Base-by-base conservation (phyloP, 2,113 vertebrate species). In the Neomonachus schauinslandi region DNA sequence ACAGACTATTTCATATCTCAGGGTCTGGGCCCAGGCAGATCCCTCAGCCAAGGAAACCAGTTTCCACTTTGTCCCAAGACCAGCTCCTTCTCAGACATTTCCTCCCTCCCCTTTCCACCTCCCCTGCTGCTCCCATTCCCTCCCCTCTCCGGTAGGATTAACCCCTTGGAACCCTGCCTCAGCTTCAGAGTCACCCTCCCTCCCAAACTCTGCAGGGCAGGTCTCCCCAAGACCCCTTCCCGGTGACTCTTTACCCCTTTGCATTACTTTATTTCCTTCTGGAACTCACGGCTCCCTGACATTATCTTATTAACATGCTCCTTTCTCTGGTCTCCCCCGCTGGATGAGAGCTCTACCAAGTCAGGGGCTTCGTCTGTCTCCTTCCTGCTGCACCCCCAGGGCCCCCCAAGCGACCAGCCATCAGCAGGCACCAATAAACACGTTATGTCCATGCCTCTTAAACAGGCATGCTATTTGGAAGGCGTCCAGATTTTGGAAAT, bases 401-500 rank as follows among this genome's bases (percentile, higher is more conserved):
- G 28, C 22, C 82, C 72, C 63, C 5, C 0, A 3, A 63, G 21
- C 19, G 0, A 9, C 51, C 4, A 8, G 57, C 46, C 9, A 0
- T n/a, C 49, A 4, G 49, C 4, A 7, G 24, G 55, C 0, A 5
- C 12, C 74, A 53, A 8, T 49, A 36, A 88, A 46, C 33, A 46
- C 0, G 4, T 21, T 10, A 7, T 33, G n/a, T 9, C 22, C 15
- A 14, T 22, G 63, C 10, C 49, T 42, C 1, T 13, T 51, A 49
- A 86, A 28, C 16, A 6, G n/a, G 19, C 5, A 3, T 0, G 3
- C 31, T 31, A 33, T 55, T 26, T 0, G 1, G 53, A 84, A 81
- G 77, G 83, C 14, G 9, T 36, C 63, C 57, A 16, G 71, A 84
- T 63, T 74, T 53, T 24, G 39, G 92, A 96, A 95, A 90, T 33